Evolutionary conservation across 2,113 vertebrate species (phyloP).

Genomic region (Pogona vitticeps): DNA sequence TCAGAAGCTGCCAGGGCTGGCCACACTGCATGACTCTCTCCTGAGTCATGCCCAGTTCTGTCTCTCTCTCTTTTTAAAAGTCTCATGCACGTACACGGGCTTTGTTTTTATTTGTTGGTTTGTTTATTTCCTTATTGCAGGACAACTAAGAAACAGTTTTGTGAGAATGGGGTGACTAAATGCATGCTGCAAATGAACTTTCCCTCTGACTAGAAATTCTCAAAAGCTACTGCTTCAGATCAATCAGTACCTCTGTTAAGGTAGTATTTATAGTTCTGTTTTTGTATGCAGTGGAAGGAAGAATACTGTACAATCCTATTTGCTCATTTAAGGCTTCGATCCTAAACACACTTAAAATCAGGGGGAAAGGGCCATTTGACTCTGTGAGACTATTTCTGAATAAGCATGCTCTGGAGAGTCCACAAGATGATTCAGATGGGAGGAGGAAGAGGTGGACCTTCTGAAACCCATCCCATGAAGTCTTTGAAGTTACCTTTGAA

Average conservation of each 20-base stretch:
- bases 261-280: background rate
- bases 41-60: background rate
- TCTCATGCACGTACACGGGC: fast-evolving
- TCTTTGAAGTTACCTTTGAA: background rate
- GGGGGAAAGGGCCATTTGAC: background rate
- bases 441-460: background rate
- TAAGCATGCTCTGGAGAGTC: background rate
- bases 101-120: background rate
- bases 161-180: background rate
- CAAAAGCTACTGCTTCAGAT: background rate
- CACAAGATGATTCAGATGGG: too few species aligned
- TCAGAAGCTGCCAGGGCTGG: background rate
- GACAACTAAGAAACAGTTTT: background rate
- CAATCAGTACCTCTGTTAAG: background rate
- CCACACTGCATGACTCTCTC: background rate
- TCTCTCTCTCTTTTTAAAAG: too few species aligned
- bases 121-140: background rate
- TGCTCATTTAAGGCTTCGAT: background rate
- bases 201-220: background rate
- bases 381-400: background rate
- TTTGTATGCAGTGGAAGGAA: background rate
- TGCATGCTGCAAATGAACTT: background rate
- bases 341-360: background rate
- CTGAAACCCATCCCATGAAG: background rate
- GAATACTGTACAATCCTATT: background rate